Percentiles rank a stretch among this genome's conserved stretches.
Evolutionary conservation across 2,797 vertebrate species (phyloP).

Genomic region (Premnoplex brunnescens): DNA sequence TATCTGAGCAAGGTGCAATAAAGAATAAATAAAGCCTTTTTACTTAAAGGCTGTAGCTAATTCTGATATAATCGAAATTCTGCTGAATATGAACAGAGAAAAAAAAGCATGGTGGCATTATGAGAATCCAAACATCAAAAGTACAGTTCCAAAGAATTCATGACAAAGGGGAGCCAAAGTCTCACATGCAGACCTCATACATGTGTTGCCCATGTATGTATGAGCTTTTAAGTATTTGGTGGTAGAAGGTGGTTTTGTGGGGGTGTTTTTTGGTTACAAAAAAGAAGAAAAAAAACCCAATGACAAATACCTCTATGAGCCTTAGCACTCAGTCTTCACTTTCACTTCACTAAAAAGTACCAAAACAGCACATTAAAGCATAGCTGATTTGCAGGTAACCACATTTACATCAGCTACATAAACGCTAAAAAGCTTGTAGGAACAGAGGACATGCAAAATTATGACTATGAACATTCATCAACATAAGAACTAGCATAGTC

Average conservation of each 20-base stretch:
- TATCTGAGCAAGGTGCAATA: constrained; percentile 44
- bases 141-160: neutral
- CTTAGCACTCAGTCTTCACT: neutral
- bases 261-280: neutral
- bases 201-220: neutral
- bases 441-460: neutral
- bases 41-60: constrained; percentile 30
- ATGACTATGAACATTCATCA: neutral
- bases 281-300: neutral
- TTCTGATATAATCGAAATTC: constrained; percentile 26
- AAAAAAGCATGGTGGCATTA: neutral
- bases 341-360: neutral
- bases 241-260: neutral
- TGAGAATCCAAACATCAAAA: neutral
- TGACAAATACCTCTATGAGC: neutral
- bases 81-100: neutral
- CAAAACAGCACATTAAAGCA: neutral
- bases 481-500: neutral
- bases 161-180: neutral
- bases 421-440: neutral
- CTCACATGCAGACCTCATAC: neutral
- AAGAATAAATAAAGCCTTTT: constrained; percentile 54
- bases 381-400: neutral
- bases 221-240: neutral
- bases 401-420: neutral